These are phyloP conservation scores for Tinamus major DNA, from an alignment of 2,797 vertebrate genomes.

Conservation along the genomic window DNA sequence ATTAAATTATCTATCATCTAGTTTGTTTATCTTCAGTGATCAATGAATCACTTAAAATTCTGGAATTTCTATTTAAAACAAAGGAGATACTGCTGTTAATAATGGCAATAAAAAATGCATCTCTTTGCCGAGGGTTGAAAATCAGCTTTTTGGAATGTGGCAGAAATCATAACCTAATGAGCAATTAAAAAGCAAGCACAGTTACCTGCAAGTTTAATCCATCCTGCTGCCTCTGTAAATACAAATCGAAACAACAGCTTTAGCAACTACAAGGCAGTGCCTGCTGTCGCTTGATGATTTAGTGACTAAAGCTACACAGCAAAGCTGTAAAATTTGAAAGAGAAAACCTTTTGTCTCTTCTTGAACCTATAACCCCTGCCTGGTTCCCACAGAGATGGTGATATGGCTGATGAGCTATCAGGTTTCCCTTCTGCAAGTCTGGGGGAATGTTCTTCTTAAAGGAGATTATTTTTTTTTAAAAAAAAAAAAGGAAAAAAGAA, in stretches of 20 bases:
- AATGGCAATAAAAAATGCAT: not conserved
- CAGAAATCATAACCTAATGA: not conserved
- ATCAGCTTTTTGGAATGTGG: not conserved
- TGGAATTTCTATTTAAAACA: slow-evolving; percentile 9
- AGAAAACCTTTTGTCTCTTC: not conserved
- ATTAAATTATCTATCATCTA: slow-evolving; percentile 49
- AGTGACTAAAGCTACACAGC: not conserved
- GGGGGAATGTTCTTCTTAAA: slow-evolving; percentile 1
- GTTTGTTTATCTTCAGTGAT: slow-evolving; percentile 33
- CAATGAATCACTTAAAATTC: slow-evolving; percentile 11
- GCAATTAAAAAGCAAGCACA: not conserved
- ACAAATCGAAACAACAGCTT: not conserved
- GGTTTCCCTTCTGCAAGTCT: slow-evolving; percentile 3
- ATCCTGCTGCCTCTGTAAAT: not conserved
- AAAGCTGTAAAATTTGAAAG: not conserved
- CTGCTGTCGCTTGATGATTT: not conserved
- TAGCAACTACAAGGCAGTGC: not conserved
- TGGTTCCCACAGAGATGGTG: not conserved
- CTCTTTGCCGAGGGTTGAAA: not conserved
- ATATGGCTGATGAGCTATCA: not conserved
- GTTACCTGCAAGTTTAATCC: not conserved
- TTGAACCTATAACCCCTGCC: not conserved
- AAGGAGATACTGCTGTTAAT: not conserved
- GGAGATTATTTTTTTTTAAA: not conserved
- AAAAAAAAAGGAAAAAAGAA: not conserved